phyloP scores from a whole-genome alignment of 2,888 invertebrate species.

The Nasonia oneida region DNA sequence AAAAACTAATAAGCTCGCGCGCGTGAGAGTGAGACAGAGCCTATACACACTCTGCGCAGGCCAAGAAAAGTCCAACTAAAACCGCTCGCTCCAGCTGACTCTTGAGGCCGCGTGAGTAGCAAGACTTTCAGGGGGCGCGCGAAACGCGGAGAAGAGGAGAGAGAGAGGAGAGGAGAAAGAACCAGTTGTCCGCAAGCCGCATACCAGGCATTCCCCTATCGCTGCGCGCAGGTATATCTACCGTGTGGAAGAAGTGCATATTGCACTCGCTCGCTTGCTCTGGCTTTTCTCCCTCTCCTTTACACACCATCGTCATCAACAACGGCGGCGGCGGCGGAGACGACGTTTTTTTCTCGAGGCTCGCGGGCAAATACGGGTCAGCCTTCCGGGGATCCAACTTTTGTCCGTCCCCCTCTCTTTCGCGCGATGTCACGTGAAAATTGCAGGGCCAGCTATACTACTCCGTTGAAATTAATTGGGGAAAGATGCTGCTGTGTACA shows the following conservation, averaged over 20 bases:
- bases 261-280: constrained; percentile 25
- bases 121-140: constrained; percentile 5
- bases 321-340: background rate
- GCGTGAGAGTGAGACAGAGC: background rate
- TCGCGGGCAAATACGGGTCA: background rate
- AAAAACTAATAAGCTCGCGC: background rate
- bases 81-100: constrained; percentile 21
- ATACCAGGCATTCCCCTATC: constrained; percentile 47
- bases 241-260: constrained; percentile 28
- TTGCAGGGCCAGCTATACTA: background rate
- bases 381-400: background rate
- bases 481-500: background rate
- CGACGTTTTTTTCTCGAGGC: background rate
- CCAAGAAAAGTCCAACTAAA: constrained; percentile 4
- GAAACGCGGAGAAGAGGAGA: background rate
- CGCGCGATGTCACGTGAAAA: background rate
- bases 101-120: background rate
- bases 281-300: background rate
- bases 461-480: background rate
- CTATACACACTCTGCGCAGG: background rate
- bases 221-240: background rate
- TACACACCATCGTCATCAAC: background rate
- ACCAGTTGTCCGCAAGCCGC: constrained; percentile 42
- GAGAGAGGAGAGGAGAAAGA: constrained; percentile 19
- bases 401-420: background rate